A percentile compares a stretch with the other conserved stretches of the same genome.
These are phyloP conservation scores for Thymelicus acteon DNA, from an alignment of 2,888 invertebrate species.

Conservation along the genomic window DNA sequence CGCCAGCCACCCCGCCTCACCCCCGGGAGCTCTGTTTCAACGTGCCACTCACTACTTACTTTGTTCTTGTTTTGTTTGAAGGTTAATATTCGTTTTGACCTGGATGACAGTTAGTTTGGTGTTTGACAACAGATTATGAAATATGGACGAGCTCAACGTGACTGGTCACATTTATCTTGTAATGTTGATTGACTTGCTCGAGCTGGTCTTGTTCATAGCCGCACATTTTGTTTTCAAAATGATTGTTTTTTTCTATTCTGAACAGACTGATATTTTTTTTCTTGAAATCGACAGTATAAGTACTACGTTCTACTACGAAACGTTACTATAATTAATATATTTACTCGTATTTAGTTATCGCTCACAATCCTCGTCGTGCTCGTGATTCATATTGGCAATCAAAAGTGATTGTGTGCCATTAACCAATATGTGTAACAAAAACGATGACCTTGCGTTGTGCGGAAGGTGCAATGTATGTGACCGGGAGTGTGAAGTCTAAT, in stretches of 20 bases:
- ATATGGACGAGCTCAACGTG: conserved; percentile 18
- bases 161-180: conserved; percentile 8
- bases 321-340: background rate
- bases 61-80: conserved; percentile 83
- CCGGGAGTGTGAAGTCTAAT: conserved; percentile 69
- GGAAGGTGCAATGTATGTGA: conserved; percentile 65
- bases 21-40: conserved; percentile 62
- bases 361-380: conserved; percentile 7
- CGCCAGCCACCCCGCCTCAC: conserved; percentile 63
- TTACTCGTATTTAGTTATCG: background rate
- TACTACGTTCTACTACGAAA: background rate
- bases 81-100: conserved; percentile 79
- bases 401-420: conserved; percentile 30
- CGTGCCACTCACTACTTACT: conserved; percentile 76
- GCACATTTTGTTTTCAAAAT: background rate
- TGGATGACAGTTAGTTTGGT: conserved; percentile 51
- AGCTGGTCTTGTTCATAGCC: background rate
- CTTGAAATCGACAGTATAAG: background rate
- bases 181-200: conserved; percentile 7
- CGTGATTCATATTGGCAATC: conserved; percentile 20
- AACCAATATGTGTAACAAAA: conserved; percentile 52
- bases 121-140: conserved; percentile 29
- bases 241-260: no score
- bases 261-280: no score
- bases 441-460: conserved; percentile 74